These are phyloP conservation scores for Paedocypris micromegethes DNA, from an alignment of 2,797 vertebrate genomes.

Conservation along the genomic window DNA sequence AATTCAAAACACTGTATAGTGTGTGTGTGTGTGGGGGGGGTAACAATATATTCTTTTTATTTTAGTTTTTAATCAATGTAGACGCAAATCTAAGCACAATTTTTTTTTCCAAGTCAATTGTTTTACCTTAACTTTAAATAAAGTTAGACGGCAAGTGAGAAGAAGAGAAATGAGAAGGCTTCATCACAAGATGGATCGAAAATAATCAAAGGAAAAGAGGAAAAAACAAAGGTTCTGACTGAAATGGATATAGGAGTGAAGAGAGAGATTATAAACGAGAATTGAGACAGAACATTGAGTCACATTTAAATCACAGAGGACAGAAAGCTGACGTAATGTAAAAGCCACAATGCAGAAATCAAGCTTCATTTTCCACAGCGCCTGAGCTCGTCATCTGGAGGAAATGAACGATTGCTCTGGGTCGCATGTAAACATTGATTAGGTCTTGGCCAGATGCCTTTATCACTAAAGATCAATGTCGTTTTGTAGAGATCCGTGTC, in stretches of 20 bases:
- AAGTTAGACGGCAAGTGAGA: neutral
- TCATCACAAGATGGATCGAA: neutral
- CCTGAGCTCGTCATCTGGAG: conserved; percentile 11
- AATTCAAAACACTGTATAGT: too few species aligned
- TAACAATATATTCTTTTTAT: too few species aligned
- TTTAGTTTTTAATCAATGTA: too few species aligned
- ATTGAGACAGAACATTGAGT: neutral
- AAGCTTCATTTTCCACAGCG: neutral
- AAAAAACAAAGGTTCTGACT: conserved; percentile 11
- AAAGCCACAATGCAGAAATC: conserved; percentile 8
- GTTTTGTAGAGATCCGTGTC: neutral
- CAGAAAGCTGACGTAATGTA: conserved; percentile 7
- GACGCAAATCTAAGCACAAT: too few species aligned
- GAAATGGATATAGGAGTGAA: neutral
- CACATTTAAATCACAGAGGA: conserved; percentile 17
- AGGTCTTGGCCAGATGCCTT: conserved; percentile 9
- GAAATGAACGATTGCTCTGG: conserved; percentile 29
- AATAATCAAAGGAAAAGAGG: neutral
- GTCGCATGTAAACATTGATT: conserved; percentile 26
- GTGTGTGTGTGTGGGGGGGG: too few species aligned
- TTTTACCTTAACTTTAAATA: conserved; percentile 3
- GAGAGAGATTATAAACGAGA: conserved; percentile 6
- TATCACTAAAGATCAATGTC: conserved; percentile 6
- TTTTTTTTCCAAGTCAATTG: too few species aligned
- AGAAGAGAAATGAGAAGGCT: neutral